phyloP scores from a whole-genome alignment of 2,797 vertebrate species.

The Ctenopoma multispine region DNA sequence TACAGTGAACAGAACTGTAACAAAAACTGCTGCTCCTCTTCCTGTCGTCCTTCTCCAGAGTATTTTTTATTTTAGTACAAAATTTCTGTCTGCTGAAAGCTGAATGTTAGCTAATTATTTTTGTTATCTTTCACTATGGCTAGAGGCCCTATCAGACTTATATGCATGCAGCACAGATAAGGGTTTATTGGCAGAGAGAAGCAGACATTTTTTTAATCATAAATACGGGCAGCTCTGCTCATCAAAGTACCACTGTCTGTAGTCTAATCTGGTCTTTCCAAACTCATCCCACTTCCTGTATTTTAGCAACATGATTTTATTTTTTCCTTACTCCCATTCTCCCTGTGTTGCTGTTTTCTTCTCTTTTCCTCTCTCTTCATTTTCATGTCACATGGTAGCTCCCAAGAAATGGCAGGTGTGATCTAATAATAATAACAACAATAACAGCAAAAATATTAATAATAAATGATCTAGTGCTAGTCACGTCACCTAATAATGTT shows the following conservation, averaged over 20 bases:
- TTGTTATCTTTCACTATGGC: conserved; percentile 84
- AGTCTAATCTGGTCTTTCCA: conserved; percentile 76
- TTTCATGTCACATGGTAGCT: conserved; percentile 5
- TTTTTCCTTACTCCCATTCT: conserved; percentile 27
- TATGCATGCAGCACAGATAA: conserved; percentile 84
- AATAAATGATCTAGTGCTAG: no score
- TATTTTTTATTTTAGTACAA: conserved; percentile 65
- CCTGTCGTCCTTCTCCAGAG: conserved; percentile 64
- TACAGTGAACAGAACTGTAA: conserved; percentile 59
- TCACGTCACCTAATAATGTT: background rate
- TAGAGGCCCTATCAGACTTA: conserved; percentile 84
- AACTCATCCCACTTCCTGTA: conserved; percentile 62
- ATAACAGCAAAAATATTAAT: no score
- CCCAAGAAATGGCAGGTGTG: conserved; percentile 31
- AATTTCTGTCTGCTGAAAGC: conserved; percentile 78
- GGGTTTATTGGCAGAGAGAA: conserved; percentile 78
- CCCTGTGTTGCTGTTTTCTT: conserved; percentile 10
- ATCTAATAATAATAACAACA: no score
- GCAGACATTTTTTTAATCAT: conserved; percentile 82
- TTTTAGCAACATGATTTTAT: conserved; percentile 63
- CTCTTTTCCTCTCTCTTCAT: background rate
- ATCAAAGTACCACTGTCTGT: conserved; percentile 82
- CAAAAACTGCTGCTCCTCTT: conserved; percentile 60
- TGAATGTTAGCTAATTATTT: conserved; percentile 89
- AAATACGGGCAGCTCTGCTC: conserved; percentile 77